A percentile compares a stretch with the other conserved stretches of the same genome.
Evolutionary conservation across 2,888 invertebrate genomes (phyloP).

Genomic region (Trachelus iudaicus): DNA sequence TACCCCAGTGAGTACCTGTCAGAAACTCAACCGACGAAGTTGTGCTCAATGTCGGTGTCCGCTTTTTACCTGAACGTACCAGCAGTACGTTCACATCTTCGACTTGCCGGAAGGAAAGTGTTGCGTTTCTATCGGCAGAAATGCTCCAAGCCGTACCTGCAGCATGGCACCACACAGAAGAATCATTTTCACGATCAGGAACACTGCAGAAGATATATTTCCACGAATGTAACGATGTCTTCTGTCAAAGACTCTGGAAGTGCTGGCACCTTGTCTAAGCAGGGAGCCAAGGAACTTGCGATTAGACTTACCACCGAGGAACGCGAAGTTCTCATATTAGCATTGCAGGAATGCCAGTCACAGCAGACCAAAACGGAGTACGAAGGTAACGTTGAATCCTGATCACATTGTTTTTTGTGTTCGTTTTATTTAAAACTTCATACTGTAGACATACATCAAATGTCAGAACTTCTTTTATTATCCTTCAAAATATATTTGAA

Average conservation of each 20-base stretch:
- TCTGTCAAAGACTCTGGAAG: slow-evolving; percentile 55
- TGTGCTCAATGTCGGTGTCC: not conserved
- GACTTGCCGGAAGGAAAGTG: not conserved
- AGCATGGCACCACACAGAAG: not conserved
- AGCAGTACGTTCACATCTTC: not conserved
- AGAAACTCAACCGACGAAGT: not conserved
- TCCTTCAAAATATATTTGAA: too few species aligned
- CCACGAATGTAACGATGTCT: not conserved
- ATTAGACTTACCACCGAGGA: slow-evolving; percentile 79
- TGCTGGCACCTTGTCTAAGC: slow-evolving; percentile 69
- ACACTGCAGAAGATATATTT: not conserved
- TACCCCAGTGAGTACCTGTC: not conserved
- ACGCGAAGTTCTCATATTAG: slow-evolving; percentile 74
- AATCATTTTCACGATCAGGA: not conserved
- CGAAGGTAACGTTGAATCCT: slow-evolving; percentile 72
- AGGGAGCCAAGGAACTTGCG: slow-evolving; percentile 80
- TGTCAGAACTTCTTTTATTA: too few species aligned
- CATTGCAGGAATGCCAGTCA: slow-evolving; percentile 80
- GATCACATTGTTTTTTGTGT: not conserved
- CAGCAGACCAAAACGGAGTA: slow-evolving; percentile 80
- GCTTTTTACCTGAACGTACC: not conserved
- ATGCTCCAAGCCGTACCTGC: not conserved
- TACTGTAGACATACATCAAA: not conserved
- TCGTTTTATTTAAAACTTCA: not conserved
- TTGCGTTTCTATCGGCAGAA: not conserved